Evolutionary conservation across 2,888 invertebrate species (phyloP).

Genomic region (Muscina levida): DNA sequence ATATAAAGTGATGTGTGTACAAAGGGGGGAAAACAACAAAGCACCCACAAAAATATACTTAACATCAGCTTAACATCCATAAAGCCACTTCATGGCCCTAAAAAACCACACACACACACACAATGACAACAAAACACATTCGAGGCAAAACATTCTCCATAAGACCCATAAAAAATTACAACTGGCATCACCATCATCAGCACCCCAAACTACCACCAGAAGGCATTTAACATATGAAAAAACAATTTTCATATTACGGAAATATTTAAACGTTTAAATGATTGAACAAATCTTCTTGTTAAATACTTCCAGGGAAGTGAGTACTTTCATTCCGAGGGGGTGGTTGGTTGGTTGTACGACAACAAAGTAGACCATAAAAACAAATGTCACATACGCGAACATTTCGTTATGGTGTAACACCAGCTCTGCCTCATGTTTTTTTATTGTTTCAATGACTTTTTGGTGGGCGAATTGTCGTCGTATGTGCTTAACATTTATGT

Average conservation of each 20-base stretch:
- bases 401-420: constrained; percentile 59
- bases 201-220: constrained; percentile 39
- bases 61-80: constrained; percentile 66
- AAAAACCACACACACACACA: too few relatives aligned
- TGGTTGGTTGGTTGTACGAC: background rate
- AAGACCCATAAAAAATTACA: constrained; percentile 42
- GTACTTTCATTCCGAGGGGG: background rate
- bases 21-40: constrained; percentile 34
- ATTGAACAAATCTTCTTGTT: constrained; percentile 68
- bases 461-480: constrained; percentile 56
- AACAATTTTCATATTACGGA: constrained; percentile 59
- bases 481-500: constrained; percentile 9
- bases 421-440: constrained; percentile 39
- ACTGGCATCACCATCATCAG: constrained; percentile 1
- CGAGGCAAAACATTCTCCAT: constrained; percentile 25
- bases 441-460: constrained; percentile 59
- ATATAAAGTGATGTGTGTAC: constrained; percentile 25
- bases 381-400: constrained; percentile 71
- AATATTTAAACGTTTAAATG: constrained; percentile 57
- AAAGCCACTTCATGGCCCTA: constrained; percentile 54
- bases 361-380: constrained; percentile 68
- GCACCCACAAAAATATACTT: constrained; percentile 68
- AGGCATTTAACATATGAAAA: constrained; percentile 58
- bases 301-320: constrained; percentile 17
- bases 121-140: constrained; percentile 45